Evolutionary conservation across 2,797 vertebrate species (phyloP), one percentile per base, ranked within the genome.

Genomic region (Intellagama lesueurii): DNA sequence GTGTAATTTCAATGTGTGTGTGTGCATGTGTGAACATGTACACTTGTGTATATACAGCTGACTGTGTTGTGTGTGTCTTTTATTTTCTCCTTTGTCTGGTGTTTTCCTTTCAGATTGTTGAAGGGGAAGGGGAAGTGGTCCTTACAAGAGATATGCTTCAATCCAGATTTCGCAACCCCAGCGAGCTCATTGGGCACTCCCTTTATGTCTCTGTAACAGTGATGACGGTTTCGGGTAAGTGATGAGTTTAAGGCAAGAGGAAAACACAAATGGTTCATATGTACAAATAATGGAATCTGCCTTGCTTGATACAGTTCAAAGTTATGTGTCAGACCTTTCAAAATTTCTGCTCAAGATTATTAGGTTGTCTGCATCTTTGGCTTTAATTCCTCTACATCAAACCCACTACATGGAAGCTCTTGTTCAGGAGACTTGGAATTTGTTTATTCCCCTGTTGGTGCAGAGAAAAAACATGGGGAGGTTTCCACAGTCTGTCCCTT

Each of bases 171-270:
- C 0, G 0, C 5, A 19, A 96, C 0, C 89, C 94, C 0, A 1
- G 26, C 0, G 30, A 96, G 0, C 96, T 98, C 52, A 94, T 97
- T 69, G 97, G 97, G 72, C 87, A 64, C 0, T 95, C 95, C 0
- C 92, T 98, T 64, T 98, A 96, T 0, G 92, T 97, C 80, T 93
- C 97, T 0, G 98, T 96, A 92, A 98, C 97, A 0, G 97, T 98
- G 82, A 93, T 98, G 94, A 98, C 98, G 0, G 89, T 95, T 16
- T 97, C 95, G 40, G 98, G 98, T 98, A 94, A 95, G 93, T 40
- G 1, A 52, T 30, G 17, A 12, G 16, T 32, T 76, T 5, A 6
- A 32, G 35, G 56, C 7, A 44, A 2, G 26, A 11, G 0, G 1
- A n/a, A 28, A 9, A 8, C 28, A n/a, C 28, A 64, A 0, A 0